A percentile compares a stretch with the other conserved stretches of the same genome.
These are phyloP conservation scores for Drosophila macrospina DNA, from an alignment of 2,888 invertebrate species.

Conservation along the genomic window DNA sequence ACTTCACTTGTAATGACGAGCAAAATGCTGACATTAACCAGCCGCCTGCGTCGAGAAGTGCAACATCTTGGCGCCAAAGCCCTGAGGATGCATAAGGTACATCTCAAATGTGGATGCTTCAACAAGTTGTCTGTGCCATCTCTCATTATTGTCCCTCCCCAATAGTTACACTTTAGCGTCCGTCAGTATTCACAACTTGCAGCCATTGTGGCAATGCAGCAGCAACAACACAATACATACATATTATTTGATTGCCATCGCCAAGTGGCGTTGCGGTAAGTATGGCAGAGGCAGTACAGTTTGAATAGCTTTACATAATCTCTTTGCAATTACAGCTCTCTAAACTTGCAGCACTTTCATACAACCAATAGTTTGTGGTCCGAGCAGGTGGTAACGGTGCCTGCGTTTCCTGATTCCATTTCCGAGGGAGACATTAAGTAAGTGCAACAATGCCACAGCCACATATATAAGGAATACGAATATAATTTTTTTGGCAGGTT, in stretches of 20 bases:
- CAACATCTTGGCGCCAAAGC: constrained; percentile 71
- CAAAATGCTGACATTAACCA: constrained; percentile 85
- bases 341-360: constrained; percentile 78
- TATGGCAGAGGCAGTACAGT: neutral
- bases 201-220: constrained; percentile 25
- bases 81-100: constrained; percentile 77
- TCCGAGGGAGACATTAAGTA: constrained; percentile 97
- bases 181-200: constrained; percentile 68
- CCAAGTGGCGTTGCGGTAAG: constrained; percentile 52
- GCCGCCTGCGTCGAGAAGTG: constrained; percentile 84
- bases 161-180: constrained; percentile 65
- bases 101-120: neutral
- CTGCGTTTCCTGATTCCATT: constrained; percentile 98
- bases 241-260: constrained; percentile 14
- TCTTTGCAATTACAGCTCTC: neutral
- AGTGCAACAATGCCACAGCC: constrained; percentile 16
- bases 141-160: neutral
- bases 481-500: constrained; percentile 85
- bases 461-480: no score
- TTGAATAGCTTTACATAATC: neutral
- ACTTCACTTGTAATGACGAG: constrained; percentile 82
- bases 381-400: constrained; percentile 88
- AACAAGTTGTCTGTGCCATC: neutral
- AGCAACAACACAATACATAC: constrained; percentile 25
- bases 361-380: constrained; percentile 83